Conservation (phyloP, 2,113 vertebrate genomes). For the Cryptoleucopteryx plumbea region DNA sequence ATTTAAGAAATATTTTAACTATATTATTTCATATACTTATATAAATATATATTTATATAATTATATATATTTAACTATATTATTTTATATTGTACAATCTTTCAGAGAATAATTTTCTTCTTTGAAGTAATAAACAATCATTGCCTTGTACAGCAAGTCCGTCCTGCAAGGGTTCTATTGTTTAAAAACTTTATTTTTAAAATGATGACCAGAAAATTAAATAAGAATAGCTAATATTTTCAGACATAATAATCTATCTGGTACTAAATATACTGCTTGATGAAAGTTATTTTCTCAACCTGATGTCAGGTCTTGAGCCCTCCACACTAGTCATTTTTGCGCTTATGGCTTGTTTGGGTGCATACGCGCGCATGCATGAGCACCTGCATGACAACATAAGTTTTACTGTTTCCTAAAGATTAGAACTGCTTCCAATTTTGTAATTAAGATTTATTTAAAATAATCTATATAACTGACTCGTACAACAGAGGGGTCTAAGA, state of each 20-base stretch:
- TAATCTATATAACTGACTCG: not conserved
- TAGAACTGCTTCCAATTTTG: not conserved
- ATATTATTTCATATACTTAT: not conserved
- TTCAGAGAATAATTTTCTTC: not conserved
- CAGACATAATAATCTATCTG: not conserved
- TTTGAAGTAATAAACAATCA: not conserved
- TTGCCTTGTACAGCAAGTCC: not conserved
- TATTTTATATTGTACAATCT: not conserved
- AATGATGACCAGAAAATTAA: not conserved
- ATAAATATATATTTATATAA: too few relatives aligned
- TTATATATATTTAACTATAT: not conserved
- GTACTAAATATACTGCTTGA: not conserved
- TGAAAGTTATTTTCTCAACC: not conserved
- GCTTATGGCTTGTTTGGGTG: not conserved
- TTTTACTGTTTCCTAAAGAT: not conserved
- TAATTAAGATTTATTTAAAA: not conserved
- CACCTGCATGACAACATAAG: not conserved
- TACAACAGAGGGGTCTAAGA: not conserved
- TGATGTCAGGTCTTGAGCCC: not conserved
- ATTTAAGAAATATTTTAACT: not conserved
- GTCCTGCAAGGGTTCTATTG: not conserved
- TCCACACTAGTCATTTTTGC: not conserved
- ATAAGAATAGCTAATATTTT: not conserved
- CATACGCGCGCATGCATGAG: fast-evolving
- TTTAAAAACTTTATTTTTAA: not conserved